Evolutionary conservation across 2,113 vertebrate genomes (phyloP).

Genomic region (Callospermophilus lateralis): DNA sequence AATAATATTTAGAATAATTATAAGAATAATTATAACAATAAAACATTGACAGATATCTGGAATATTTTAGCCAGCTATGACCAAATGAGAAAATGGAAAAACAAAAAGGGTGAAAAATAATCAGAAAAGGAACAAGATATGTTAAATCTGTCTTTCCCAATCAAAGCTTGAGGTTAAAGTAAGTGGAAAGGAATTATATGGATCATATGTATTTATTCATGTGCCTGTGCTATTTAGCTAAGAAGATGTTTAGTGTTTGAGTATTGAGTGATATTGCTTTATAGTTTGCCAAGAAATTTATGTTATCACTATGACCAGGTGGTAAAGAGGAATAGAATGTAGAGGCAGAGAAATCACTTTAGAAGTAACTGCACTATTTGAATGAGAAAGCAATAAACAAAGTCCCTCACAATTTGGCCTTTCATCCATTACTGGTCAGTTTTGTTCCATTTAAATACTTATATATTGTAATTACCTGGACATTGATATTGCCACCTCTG

Average conservation of each 20-base stretch:
- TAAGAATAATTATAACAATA: background rate
- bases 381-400: background rate
- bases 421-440: background rate
- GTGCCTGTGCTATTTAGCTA: background rate
- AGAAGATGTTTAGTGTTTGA: background rate
- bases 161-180: background rate
- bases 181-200: background rate
- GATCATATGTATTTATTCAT: background rate
- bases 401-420: background rate
- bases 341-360: background rate
- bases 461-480: background rate
- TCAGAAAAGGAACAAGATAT: background rate
- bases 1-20: background rate
- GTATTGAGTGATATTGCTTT: background rate
- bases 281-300: background rate
- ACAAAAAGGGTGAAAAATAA: background rate
- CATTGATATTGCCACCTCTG: background rate
- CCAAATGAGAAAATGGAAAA: background rate
- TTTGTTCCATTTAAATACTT: background rate
- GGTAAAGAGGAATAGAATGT: background rate
- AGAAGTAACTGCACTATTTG: background rate
- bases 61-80: background rate
- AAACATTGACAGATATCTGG: background rate
- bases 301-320: background rate
- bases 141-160: background rate